These are phyloP conservation scores for Pteromalus puparum DNA, from an alignment of 1,140 invertebrate species.

Conservation along the genomic window DNA sequence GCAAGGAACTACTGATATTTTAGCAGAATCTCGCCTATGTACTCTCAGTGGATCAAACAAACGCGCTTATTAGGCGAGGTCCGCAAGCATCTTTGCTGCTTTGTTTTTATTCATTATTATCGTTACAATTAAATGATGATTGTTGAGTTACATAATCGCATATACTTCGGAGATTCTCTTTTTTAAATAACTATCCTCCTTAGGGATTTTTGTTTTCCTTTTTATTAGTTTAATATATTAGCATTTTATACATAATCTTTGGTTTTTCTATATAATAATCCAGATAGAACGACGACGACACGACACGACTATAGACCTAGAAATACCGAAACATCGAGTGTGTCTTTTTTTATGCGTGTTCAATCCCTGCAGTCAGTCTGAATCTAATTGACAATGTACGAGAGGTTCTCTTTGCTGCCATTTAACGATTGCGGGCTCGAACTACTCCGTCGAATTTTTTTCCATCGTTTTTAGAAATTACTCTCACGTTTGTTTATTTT, in stretches of 20 bases:
- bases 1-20: constrained; percentile 28
- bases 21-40: constrained; percentile 25
- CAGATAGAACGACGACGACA: constrained; percentile 40
- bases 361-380: constrained; percentile 75
- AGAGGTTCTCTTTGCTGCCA: constrained; percentile 61
- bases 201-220: constrained; percentile 11
- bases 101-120: not conserved
- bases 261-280: constrained; percentile 6
- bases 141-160: constrained; percentile 12
- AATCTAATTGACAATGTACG: constrained; percentile 76
- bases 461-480: constrained; percentile 35
- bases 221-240: constrained; percentile 1
- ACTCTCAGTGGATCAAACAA: constrained; percentile 10
- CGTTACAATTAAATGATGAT: constrained; percentile 19
- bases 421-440: constrained; percentile 45
- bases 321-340: constrained; percentile 54
- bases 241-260: not conserved
- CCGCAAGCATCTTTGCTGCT: not conserved
- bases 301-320: constrained; percentile 42
- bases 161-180: constrained; percentile 23
- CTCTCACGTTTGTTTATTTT: constrained; percentile 25
- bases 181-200: constrained; percentile 4
- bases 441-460: constrained; percentile 40
- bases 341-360: constrained; percentile 64
- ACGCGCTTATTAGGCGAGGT: constrained; percentile 11